Conservation (phyloP, 2,888 invertebrate genomes). For the Linhomoeus sp. region DNA sequence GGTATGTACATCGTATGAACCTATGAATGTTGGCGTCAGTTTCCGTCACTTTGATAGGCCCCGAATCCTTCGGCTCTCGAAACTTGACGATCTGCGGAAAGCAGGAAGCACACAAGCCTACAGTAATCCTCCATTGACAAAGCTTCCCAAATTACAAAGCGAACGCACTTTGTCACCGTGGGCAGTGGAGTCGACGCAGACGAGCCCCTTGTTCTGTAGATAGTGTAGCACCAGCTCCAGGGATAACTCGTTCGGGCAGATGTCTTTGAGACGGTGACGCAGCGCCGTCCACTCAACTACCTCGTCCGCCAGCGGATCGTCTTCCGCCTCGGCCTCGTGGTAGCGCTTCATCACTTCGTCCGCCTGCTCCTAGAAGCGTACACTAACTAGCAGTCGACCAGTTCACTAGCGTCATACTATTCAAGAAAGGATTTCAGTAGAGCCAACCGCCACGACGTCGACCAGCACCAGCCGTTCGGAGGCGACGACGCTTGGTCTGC, state of each 20-base stretch:
- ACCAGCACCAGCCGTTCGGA: neutral
- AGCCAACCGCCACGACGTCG: neutral
- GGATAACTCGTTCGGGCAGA: neutral
- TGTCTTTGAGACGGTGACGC: neutral
- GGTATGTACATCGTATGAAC: too few relatives aligned
- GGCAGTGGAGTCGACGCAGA: too few relatives aligned
- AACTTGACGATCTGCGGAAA: conserved; percentile 3
- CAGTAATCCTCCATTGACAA: too few relatives aligned
- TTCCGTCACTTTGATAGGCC: neutral
- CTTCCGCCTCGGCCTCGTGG: neutral
- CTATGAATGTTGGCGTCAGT: neutral
- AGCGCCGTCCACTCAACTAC: neutral
- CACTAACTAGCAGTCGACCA: too few relatives aligned
- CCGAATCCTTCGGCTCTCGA: neutral
- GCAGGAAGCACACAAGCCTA: too few relatives aligned
- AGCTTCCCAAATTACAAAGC: too few relatives aligned
- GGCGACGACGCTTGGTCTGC: neutral
- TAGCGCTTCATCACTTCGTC: neutral
- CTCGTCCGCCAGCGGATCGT: neutral
- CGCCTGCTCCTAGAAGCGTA: neutral
- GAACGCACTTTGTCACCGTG: too few relatives aligned
- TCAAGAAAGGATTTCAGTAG: too few relatives aligned
- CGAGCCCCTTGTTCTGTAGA: neutral
- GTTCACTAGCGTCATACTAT: too few relatives aligned
- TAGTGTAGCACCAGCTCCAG: neutral